Base-by-base conservation (phyloP, 2,797 vertebrate genomes). In the Thripadectes ignobilis region DNA sequence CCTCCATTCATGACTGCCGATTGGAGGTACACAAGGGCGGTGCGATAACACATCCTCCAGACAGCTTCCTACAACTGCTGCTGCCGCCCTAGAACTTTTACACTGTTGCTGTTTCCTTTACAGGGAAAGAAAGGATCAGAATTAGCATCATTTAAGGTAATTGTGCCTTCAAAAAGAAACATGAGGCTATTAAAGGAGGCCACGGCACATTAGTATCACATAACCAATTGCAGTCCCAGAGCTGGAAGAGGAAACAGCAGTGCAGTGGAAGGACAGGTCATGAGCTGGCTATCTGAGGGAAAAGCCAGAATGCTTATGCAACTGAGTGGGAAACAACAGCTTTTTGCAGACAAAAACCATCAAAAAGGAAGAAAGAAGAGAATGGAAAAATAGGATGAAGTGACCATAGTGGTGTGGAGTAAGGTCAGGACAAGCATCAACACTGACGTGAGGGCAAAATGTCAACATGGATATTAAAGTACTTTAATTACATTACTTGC, bases 61-160 rank as follows among this genome's bases (percentile, higher is more conserved):
- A 39, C 81, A 90, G 91, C 73, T 96, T 95, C 96, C 93, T 82
- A 95, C 74, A 91, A 83, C 72, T 41, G 61, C 83, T 29, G 92
- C 82, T 57, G 89, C 79, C 1, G 7, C 80, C 93, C 89, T 38
- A 76, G 63, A 94, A 89, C 88, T 95, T 90, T 71, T 82, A 95
- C 87, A 90, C 93, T 23, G 73, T 7, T 67, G 68, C 72, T 11
- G 63, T 43, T 96, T 95, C 95, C 94, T 92, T 86, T 79, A 73
- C 16, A 0, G 73, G 63, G 73, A 94, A 91, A 83, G 58, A 84
- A 89, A 71, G 74, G 46, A 84, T 78, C 89, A 85, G 92, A 96
- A 96, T 92, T 93, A 95, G 89, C 76, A 96, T 95, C 92, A 94
- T 92, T 96, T 95, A 92, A 91, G 87, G 91, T 94, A 96, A 95